phyloP scores from a whole-genome alignment of 2,113 vertebrate genomes.

The Noctilio leporinus region DNA sequence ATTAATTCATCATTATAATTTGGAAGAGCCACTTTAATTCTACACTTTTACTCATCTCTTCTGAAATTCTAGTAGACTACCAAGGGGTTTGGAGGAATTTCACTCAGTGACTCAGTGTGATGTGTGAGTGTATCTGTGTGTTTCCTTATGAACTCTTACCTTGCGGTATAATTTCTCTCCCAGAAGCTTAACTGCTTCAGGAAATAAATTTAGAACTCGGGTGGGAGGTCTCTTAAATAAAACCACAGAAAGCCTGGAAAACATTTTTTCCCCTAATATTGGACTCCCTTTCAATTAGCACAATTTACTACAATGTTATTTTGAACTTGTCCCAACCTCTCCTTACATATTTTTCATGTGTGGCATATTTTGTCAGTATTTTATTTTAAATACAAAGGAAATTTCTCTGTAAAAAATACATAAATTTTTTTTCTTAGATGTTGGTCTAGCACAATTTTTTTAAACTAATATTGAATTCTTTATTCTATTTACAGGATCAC shows the following conservation, averaged over 20 bases:
- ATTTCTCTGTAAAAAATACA: not conserved
- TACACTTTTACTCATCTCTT: not conserved
- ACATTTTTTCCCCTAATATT: conserved; percentile 13
- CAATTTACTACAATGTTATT: not conserved
- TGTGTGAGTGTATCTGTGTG: not conserved
- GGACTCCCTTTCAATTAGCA: not conserved
- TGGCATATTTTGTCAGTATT: not conserved
- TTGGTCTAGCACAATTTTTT: not conserved
- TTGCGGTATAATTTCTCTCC: conserved; percentile 31
- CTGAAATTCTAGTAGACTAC: not conserved
- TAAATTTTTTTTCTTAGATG: not conserved
- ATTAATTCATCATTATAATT: not conserved
- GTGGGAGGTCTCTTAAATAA: conserved; percentile 41
- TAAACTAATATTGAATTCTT: not conserved
- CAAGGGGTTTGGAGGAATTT: not conserved
- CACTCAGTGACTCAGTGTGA: not conserved
- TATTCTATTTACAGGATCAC: not conserved
- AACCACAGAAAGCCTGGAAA: conserved; percentile 38
- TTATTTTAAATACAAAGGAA: conserved; percentile 15
- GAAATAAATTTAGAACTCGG: conserved; percentile 58
- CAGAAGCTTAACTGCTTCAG: not conserved
- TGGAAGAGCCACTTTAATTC: not conserved
- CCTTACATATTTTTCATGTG: not conserved
- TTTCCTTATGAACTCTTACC: not conserved
- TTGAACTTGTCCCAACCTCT: not conserved